Percentiles rank a stretch among this genome's conserved stretches.
Conservation (phyloP, 2,113 vertebrate genomes). For the Engraulis encrasicolus region DNA sequence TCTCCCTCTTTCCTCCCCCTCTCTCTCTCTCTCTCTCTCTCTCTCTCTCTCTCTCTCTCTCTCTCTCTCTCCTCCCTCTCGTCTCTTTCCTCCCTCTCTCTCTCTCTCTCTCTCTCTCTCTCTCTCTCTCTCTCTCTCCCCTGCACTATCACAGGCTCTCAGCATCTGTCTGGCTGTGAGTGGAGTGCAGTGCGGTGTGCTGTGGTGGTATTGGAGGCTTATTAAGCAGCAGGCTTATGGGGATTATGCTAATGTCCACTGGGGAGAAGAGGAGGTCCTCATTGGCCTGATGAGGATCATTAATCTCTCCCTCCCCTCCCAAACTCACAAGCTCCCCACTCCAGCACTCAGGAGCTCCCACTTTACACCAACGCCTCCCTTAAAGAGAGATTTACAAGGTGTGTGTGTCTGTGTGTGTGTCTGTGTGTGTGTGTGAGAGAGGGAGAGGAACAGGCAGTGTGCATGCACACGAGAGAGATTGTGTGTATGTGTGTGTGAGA, state of each 20-base stretch:
- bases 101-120: too few relatives aligned
- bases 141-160: background rate
- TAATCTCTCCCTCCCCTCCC: conserved; percentile 20
- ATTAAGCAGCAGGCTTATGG: conserved; percentile 16
- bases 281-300: conserved; percentile 1
- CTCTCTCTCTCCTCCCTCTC: too few relatives aligned
- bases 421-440: too few relatives aligned
- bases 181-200: background rate
- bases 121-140: too few relatives aligned
- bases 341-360: background rate
- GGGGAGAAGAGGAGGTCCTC: conserved; percentile 2
- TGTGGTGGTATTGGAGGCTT: too few relatives aligned
- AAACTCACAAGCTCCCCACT: background rate
- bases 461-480: too few relatives aligned
- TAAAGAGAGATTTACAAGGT: background rate
- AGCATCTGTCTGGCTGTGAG: conserved; percentile 6
- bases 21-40: too few relatives aligned
- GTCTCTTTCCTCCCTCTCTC: too few relatives aligned
- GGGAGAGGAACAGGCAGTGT: too few relatives aligned
- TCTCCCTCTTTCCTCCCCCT: too few relatives aligned
- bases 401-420: background rate
- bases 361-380: background rate
- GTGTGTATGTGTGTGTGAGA: too few relatives aligned
- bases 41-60: too few relatives aligned
- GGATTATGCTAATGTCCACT: conserved; percentile 6